Base-by-base conservation (phyloP, 1,140 invertebrate species). In the Whitmania pigra region DNA sequence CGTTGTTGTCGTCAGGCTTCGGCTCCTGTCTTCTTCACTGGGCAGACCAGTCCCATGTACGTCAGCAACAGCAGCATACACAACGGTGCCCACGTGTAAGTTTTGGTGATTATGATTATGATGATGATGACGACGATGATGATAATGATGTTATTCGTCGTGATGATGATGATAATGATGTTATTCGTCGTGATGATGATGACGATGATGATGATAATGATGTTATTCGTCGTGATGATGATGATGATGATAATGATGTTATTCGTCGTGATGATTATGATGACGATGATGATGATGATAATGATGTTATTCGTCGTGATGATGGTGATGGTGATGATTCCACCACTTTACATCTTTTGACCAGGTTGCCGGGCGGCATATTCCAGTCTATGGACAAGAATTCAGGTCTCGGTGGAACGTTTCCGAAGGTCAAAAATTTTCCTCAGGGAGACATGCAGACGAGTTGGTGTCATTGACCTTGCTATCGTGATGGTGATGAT, bases 401-500 rank as follows among this genome's bases (percentile, higher is more conserved):
- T 13, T 49, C 43, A 1, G 43, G 43, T 49, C 43, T 49, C 43
- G 43, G 43, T 4, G 43, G 43, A 17, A 49, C 43, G 43, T 49
- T 49, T 11, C 43, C 43, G 15, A 49, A 49, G 43, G 43, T 49
- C 43, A 49, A 49, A 49, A 49, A 49, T 49, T 49, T 49, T 17
- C 43, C 43, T 17, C 43, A 49, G 43, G 43, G 43, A 17, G 43
- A 49, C 43, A 15, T 49, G 43, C 43, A 49, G 43, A 49, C 43
- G 15, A 49, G 43, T 49, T 17, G 13, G 43, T 63, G 57, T 18
- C 29, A 1, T 4, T 22, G 57, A 13, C 22, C 0, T 0, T 63
- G 57, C n/a, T n/a, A 63, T 63, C 6, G 18, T 63, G 57, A 17
- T 63, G 57, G 20, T 63, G 57, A 63, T 63, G 57, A 63, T 31